Conservation (phyloP, 2,888 invertebrate species). For the Pemphredon lugubris region DNA sequence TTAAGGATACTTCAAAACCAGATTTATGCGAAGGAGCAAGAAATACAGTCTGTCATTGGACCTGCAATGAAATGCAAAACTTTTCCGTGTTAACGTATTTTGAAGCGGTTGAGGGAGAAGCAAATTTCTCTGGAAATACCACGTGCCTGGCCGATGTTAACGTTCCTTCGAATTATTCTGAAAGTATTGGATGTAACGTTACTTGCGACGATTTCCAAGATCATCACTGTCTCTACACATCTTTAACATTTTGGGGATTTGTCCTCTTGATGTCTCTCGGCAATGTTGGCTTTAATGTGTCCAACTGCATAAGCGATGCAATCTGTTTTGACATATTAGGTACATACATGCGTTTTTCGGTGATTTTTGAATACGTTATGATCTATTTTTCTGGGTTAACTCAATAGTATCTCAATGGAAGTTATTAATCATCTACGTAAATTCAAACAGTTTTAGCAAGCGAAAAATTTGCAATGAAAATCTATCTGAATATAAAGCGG, state of each 20-base stretch:
- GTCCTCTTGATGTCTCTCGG: constrained; percentile 88
- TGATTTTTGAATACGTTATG: too few species aligned
- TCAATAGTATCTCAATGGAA: too few species aligned
- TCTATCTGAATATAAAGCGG: too few species aligned
- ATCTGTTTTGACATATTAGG: constrained; percentile 94
- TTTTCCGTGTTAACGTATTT: constrained; percentile 60
- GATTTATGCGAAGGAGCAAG: constrained; percentile 37
- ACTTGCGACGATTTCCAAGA: constrained; percentile 64
- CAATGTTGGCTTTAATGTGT: constrained; percentile 91
- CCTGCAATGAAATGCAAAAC: constrained; percentile 54
- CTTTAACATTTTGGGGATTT: constrained; percentile 88
- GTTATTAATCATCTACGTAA: too few species aligned
- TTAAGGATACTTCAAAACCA: constrained; percentile 30
- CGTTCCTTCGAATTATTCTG: constrained; percentile 39
- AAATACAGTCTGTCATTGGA: constrained; percentile 64
- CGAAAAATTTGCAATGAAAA: too few species aligned
- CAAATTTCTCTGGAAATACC: constrained; percentile 46
- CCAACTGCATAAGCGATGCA: constrained; percentile 93
- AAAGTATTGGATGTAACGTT: constrained; percentile 56
- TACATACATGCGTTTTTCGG: constrained; percentile 72
- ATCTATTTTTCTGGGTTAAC: too few species aligned
- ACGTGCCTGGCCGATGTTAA: constrained; percentile 61
- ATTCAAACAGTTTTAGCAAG: too few species aligned
- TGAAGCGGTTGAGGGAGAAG: constrained; percentile 25
- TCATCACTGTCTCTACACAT: constrained; percentile 82